Conservation (phyloP, 2,888 invertebrate genomes). For the Camptogramma bilineatum region DNA sequence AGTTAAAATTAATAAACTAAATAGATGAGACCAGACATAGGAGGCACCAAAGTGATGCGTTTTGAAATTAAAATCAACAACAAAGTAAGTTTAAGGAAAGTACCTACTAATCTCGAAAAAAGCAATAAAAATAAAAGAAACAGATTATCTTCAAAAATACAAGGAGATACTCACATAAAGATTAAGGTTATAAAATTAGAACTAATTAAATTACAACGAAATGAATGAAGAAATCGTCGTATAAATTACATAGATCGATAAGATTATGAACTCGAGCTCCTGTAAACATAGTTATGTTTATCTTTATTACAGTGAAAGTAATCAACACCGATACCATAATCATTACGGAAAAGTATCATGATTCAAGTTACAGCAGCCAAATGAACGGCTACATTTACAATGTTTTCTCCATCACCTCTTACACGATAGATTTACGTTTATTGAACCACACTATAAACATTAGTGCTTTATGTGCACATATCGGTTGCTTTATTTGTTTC, state of each 20-base stretch:
- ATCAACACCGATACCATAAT: constrained; percentile 15
- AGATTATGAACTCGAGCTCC: neutral
- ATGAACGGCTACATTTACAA: constrained; percentile 31
- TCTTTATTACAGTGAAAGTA: constrained; percentile 5
- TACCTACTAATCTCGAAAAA: neutral
- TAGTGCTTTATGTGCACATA: constrained; percentile 44
- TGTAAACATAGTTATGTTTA: neutral
- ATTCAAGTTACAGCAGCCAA: constrained; percentile 24
- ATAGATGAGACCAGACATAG: no score
- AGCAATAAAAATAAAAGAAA: neutral
- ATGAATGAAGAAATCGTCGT: neutral
- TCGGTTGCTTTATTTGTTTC: constrained; percentile 46
- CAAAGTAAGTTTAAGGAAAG: no score
- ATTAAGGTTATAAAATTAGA: neutral
- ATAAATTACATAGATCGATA: neutral
- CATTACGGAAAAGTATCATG: constrained; percentile 18
- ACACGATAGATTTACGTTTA: constrained; percentile 54
- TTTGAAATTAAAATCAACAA: no score
- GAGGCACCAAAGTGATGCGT: no score
- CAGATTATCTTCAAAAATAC: neutral
- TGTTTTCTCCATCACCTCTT: constrained; percentile 36
- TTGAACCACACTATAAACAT: constrained; percentile 51
- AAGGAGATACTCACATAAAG: neutral
- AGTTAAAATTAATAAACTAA: no score
- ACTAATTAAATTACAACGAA: neutral